These are phyloP conservation scores for Cheilosia grossa DNA, from an alignment of 2,888 invertebrate species.

Conservation along the genomic window DNA sequence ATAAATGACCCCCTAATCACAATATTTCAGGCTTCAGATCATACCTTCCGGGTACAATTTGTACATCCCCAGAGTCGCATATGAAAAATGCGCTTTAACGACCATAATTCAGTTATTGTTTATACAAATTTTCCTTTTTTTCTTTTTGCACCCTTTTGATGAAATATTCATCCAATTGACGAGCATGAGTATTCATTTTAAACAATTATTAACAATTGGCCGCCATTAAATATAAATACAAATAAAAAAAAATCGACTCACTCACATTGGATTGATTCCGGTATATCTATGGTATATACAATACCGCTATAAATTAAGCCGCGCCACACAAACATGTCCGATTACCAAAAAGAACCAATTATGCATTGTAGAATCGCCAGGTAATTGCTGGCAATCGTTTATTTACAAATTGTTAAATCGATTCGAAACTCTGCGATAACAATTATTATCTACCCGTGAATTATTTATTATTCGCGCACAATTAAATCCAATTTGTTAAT, in stretches of 20 bases:
- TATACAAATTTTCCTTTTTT: not conserved
- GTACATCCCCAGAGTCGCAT: not conserved
- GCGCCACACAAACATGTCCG: conserved; percentile 60
- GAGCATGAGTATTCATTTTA: conserved; percentile 35
- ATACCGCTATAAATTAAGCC: conserved; percentile 58
- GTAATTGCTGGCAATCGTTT: conserved; percentile 73
- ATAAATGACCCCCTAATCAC: no score
- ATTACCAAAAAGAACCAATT: conserved; percentile 68
- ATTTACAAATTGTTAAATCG: conserved; percentile 75
- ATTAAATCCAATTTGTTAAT: conserved; percentile 75
- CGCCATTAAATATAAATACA: conserved; percentile 8
- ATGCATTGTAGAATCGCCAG: conserved; percentile 70
- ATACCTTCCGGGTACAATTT: not conserved
- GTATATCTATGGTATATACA: conserved; percentile 7
- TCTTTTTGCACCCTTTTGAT: conserved; percentile 27
- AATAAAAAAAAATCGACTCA: not conserved
- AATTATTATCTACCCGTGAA: conserved; percentile 73
- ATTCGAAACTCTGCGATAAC: conserved; percentile 73
- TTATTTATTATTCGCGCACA: conserved; percentile 74
- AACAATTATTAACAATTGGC: conserved; percentile 54
- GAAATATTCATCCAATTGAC: conserved; percentile 27
- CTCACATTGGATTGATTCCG: conserved; percentile 25
- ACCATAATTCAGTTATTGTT: conserved; percentile 17
- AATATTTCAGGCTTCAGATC: no score
- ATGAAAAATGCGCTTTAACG: conserved; percentile 2